phyloP scores from a whole-genome alignment of 2,113 vertebrate species.

The Lathamus discolor region DNA sequence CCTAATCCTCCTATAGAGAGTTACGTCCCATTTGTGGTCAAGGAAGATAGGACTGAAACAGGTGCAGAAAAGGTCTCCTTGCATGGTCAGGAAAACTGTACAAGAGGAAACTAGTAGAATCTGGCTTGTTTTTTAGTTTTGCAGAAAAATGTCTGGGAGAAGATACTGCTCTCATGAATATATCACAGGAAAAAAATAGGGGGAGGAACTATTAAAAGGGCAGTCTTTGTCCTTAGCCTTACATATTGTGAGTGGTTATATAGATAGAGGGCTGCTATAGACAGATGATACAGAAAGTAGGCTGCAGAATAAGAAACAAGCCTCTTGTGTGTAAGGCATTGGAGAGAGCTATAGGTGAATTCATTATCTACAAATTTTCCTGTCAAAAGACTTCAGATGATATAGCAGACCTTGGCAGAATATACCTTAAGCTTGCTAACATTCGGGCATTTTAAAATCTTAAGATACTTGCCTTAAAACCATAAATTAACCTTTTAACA shows the following conservation, averaged over 20 bases:
- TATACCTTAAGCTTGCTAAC: neutral
- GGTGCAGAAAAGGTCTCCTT: neutral
- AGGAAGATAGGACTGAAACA: neutral
- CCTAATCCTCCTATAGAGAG: accelerated
- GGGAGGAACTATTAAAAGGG: neutral
- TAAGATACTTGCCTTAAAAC: neutral
- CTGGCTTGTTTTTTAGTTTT: neutral
- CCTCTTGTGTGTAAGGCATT: neutral
- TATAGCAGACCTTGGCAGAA: neutral
- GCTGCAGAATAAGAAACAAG: neutral
- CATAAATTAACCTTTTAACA: neutral
- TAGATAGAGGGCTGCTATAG: neutral
- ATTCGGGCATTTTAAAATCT: neutral
- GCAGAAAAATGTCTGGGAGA: neutral
- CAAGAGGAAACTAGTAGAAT: neutral
- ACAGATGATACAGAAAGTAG: neutral
- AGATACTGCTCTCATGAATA: neutral
- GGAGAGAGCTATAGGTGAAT: neutral
- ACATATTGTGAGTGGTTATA: neutral
- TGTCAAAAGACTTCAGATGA: neutral
- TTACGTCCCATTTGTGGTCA: neutral
- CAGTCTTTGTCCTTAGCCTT: neutral
- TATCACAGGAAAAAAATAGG: neutral
- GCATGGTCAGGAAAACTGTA: neutral
- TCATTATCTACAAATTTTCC: neutral